Conservation (phyloP, 2,888 invertebrate species). For the Scotopteryx bipunctaria region DNA sequence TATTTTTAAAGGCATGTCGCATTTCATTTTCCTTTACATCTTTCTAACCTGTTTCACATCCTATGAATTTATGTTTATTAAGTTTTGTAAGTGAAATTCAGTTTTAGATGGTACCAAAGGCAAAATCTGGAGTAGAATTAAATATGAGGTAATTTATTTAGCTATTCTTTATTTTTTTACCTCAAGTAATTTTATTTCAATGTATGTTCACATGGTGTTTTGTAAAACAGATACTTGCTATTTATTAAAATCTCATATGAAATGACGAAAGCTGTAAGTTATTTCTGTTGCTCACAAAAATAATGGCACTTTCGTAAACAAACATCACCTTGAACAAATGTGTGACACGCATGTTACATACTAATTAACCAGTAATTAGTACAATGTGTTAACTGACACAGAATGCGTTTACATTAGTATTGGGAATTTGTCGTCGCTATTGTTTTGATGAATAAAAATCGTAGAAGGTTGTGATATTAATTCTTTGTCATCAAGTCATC, state of each 20-base stretch:
- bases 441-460: conserved; percentile 34
- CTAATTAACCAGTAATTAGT: conserved; percentile 48
- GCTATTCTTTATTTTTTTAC: too few relatives aligned
- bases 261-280: too few relatives aligned
- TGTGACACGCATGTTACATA: conserved; percentile 46
- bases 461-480: conserved; percentile 9
- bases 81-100: too few relatives aligned
- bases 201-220: too few relatives aligned
- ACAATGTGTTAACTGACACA: conserved; percentile 44
- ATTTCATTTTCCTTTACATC: conserved; percentile 28
- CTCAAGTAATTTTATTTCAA: too few relatives aligned
- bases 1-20: conserved; percentile 17
- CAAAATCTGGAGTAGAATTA: background rate
- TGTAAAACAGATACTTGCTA: too few relatives aligned
- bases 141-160: too few relatives aligned
- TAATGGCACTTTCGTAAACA: conserved; percentile 44
- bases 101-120: too few relatives aligned
- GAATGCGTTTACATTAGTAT: conserved; percentile 44
- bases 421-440: conserved; percentile 39
- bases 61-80: background rate
- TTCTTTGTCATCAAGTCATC: too few relatives aligned
- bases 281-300: background rate
- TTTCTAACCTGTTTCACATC: conserved; percentile 31
- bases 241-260: too few relatives aligned
- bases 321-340: conserved; percentile 53